Evolutionary conservation across 2,113 vertebrate genomes (phyloP).

Genomic region (Ia io): DNA sequence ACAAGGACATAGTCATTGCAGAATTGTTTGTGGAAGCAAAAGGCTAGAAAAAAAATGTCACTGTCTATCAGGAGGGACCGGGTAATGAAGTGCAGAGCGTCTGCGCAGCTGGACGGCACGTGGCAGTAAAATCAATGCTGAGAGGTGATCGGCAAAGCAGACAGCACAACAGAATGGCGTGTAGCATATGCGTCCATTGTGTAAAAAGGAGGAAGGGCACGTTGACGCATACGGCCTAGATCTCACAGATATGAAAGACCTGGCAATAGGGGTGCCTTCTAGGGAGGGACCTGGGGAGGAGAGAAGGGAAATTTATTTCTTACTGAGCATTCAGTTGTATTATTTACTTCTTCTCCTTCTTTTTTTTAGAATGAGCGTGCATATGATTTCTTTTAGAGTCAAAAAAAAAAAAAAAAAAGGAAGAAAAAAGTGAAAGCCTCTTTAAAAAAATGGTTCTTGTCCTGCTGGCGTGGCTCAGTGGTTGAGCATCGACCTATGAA

Average conservation of each 20-base stretch:
- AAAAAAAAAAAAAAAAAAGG: neutral
- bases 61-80: too few species aligned
- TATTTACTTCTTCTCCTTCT: neutral
- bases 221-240: rapidly evolving
- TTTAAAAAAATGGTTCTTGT: neutral
- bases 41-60: neutral
- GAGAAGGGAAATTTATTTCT: neutral
- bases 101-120: rapidly evolving
- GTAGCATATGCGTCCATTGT: too few species aligned
- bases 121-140: neutral
- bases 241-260: neutral
- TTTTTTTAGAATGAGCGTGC: neutral
- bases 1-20: neutral
- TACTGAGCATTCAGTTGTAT: neutral
- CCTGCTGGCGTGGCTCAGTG: too few species aligned
- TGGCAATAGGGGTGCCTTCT: neutral
- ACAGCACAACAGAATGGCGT: rapidly evolving
- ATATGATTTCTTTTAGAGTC: neutral
- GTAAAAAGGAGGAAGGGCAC: neutral
- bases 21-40: neutral
- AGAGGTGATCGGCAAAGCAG: neutral
- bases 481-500: too few species aligned
- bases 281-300: neutral
- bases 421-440: neutral
- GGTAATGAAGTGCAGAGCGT: neutral